Conservation (phyloP, 2,888 invertebrate genomes). For the Autographa gamma region DNA sequence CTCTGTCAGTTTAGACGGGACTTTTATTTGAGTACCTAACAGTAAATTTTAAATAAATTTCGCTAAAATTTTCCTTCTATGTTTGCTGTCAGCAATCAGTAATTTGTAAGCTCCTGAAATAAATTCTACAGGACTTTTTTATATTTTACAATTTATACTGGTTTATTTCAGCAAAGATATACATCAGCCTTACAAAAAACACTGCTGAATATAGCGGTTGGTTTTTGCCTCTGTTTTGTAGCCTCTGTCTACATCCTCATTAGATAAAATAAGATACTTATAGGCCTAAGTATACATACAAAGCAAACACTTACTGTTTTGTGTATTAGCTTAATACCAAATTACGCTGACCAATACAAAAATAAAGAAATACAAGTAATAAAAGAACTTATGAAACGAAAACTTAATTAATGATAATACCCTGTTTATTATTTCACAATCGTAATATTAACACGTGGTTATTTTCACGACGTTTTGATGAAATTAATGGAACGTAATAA, state of each 20-base stretch:
- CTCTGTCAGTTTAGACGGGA: neutral
- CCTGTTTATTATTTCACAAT: constrained; percentile 22
- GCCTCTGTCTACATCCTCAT: neutral
- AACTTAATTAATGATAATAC: constrained; percentile 24
- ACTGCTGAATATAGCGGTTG: too few relatives aligned
- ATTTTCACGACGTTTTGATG: constrained; percentile 43
- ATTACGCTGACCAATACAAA: neutral
- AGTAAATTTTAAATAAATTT: neutral
- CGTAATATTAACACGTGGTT: constrained; percentile 39
- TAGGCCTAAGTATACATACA: neutral
- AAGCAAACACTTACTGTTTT: neutral
- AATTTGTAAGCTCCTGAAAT: neutral
- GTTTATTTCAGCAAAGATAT: too few relatives aligned
- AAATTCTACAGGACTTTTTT: too few relatives aligned
- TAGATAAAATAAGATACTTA: neutral
- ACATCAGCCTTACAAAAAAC: too few relatives aligned
- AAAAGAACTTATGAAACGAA: constrained; percentile 19
- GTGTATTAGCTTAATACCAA: neutral
- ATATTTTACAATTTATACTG: too few relatives aligned
- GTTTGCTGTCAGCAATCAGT: neutral
- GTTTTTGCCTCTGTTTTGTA: too few relatives aligned
- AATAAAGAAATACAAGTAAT: constrained; percentile 1
- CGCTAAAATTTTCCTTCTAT: neutral
- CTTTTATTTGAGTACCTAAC: neutral
- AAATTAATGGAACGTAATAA: constrained; percentile 74